A percentile compares a stretch with the other conserved stretches of the same genome.
Conservation (phyloP, 2,113 vertebrate genomes). For the Amphiprion ocellaris region DNA sequence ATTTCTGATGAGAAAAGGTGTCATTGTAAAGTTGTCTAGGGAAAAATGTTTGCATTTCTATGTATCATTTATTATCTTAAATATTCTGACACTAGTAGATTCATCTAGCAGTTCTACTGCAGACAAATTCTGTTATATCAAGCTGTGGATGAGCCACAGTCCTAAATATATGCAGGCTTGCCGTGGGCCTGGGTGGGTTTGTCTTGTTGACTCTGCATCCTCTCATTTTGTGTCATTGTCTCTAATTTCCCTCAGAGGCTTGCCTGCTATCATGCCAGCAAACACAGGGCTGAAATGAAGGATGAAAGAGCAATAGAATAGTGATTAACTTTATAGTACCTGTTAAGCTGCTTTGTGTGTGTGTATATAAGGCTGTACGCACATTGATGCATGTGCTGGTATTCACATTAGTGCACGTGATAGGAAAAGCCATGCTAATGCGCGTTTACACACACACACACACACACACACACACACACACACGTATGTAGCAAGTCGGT, state of each 20-base stretch:
- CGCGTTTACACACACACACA: background rate
- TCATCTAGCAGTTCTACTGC: background rate
- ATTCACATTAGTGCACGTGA: slow-evolving; percentile 23
- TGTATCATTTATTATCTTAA: background rate
- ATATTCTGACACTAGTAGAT: background rate
- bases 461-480: background rate
- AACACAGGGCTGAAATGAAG: slow-evolving; percentile 49
- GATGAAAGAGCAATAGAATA: slow-evolving; percentile 55
- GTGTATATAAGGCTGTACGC: background rate
- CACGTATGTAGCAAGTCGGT: slow-evolving; percentile 12
- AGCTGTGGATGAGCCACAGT: background rate
- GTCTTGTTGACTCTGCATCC: slow-evolving; percentile 52
- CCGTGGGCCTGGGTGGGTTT: background rate
- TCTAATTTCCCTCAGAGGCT: slow-evolving; percentile 61
- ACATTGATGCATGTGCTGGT: slow-evolving; percentile 20
- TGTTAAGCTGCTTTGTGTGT: slow-evolving; percentile 46
- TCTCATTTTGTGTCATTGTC: slow-evolving; percentile 57
- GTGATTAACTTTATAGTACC: slow-evolving; percentile 52
- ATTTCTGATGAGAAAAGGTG: background rate
- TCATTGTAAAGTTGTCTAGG: too few species aligned
- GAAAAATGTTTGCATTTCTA: background rate
- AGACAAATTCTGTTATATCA: slow-evolving; percentile 2
- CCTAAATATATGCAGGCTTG: background rate
- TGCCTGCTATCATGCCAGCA: slow-evolving; percentile 38
- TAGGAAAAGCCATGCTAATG: slow-evolving; percentile 4